Evolutionary conservation across 2,113 vertebrate genomes (phyloP), one percentile per base, ranked within the genome.

Genomic region (Scytalopus superciliaris): DNA sequence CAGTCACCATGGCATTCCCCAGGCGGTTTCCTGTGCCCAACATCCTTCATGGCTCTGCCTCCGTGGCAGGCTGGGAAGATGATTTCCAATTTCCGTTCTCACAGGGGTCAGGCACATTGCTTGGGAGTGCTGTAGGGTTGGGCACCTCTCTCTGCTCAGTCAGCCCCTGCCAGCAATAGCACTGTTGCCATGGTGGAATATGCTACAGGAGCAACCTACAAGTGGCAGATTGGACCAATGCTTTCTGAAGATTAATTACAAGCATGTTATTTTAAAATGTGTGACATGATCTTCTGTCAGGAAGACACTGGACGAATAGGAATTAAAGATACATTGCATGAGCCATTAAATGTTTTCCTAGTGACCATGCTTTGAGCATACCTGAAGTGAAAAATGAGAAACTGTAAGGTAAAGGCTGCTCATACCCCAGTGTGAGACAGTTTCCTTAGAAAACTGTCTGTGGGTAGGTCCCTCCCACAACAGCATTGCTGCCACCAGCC

Each of bases 1-100:
- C 8, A 2, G 25, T 40, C 37, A 37, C 73, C 1, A 1, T 0
- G 0, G 19, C 3, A 0, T 68, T 76, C 11, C 23, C 44, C 40
- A 50, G 56, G 8, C 2, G 1, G 12, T 33, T 24, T 23, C 40
- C 72, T 5, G 1, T 72, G 27, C 37, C 50, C 79, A 35, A 67
- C 18, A 56, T 50, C 59, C 67, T 49, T 30, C 37, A 24, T 7
- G 35, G 39, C 12, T 84, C 52, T 70, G 50, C 52, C 35, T 62
- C 24, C 42, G 18, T 11, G 33, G 28, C 21, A 63, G 42, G 27
- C 44, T 57, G n/a, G 74, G 60, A 81, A 74, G 21, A 11, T 53
- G 42, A 44, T 78, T 81, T 66, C 52, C 37, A 40, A 2, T 67
- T 64, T n/a, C 84, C 35, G 5, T 67, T 85, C 42, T 82, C 37